Base-by-base conservation (phyloP, 1,140 invertebrate genomes). In the Drosophila micromelanica region DNA sequence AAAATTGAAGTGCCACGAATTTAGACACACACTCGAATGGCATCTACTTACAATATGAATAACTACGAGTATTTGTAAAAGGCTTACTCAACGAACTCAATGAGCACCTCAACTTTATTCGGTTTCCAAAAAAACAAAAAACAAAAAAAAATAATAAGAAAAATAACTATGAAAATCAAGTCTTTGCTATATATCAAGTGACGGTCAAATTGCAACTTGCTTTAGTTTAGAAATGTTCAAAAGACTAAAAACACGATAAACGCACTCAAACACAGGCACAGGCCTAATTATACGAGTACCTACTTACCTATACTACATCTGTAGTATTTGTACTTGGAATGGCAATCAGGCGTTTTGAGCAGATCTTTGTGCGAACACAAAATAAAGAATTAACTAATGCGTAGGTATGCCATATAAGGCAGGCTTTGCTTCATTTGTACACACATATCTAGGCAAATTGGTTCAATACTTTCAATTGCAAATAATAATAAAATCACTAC, bases 81-180 rank as follows among this genome's bases (percentile, higher is more conserved):
- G 61, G 54, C 38, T 63, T 51, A 61, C 57, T 61, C 15, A 71
- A 49, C 35, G 46, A 37, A 60, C 45, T 49, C 60, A 78, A 71
- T 65, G 49, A 73, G 63, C 74, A 81, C 79, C 79, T 81, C 79
- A 79, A 81, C 70, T 78, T 76, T 76, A 79, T 81, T 79, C 79
- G 79, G 79, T 81, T 81, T 81, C 79, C 55, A 70, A 73, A 56
- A 42, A 35, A 75, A 49, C 12, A 62, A 59, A 49, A 61, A 73
- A 55, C 13, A 61, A 38, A 32, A 17, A 30, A 54, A 42, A n/a
- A n/a, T n/a, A n/a, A n/a, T n/a, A n/a, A n/a, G 15, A 65, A 23
- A 23, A 23, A 23, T 55, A 17, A 17, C 62, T 65, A 46, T 48
- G 37, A 78, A 17, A 56, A 45, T 43, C 15, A 45, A 56, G 35